Percentiles rank a stretch among this genome's conserved stretches.
These are phyloP conservation scores for Polypterus bichir DNA, from an alignment of 2,113 vertebrate genomes.

Conservation along the genomic window DNA sequence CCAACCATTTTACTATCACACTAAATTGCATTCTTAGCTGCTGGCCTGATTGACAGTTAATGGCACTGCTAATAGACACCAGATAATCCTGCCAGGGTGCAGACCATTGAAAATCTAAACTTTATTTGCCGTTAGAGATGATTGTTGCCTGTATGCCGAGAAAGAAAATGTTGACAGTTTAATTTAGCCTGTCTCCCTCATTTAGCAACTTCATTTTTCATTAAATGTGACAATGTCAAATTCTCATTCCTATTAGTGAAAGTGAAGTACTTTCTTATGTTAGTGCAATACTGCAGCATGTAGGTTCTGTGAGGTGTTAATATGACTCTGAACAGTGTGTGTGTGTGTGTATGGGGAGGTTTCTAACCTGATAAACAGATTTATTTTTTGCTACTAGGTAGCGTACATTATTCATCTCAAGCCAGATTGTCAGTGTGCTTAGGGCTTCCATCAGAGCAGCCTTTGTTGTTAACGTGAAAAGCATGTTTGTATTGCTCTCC, in stretches of 20 bases:
- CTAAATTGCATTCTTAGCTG: not conserved
- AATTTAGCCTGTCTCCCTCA: not conserved
- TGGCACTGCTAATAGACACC: not conserved
- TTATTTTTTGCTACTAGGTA: too few species aligned
- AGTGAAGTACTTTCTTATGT: not conserved
- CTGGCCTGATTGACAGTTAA: not conserved
- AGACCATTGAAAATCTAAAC: not conserved
- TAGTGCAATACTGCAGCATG: not conserved
- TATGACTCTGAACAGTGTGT: not conserved
- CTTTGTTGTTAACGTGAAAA: too few species aligned
- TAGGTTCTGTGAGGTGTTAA: not conserved
- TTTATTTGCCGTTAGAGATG: conserved; percentile 3
- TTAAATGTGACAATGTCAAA: conserved; percentile 1
- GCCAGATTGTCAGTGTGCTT: too few species aligned
- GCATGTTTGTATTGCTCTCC: too few species aligned
- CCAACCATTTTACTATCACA: too few species aligned
- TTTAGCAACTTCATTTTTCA: conserved; percentile 1
- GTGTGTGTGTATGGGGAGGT: not conserved
- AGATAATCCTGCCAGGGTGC: not conserved
- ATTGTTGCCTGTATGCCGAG: not conserved
- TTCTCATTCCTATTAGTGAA: conserved; percentile 1
- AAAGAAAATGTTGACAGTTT: conserved; percentile 6
- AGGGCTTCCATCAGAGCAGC: too few species aligned
- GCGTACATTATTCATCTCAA: too few species aligned
- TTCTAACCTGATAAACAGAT: not conserved